Evolutionary conservation across 2,888 invertebrate genomes (phyloP), one percentile per base, ranked within the genome.

Genomic region (Athetis lepigone): DNA sequence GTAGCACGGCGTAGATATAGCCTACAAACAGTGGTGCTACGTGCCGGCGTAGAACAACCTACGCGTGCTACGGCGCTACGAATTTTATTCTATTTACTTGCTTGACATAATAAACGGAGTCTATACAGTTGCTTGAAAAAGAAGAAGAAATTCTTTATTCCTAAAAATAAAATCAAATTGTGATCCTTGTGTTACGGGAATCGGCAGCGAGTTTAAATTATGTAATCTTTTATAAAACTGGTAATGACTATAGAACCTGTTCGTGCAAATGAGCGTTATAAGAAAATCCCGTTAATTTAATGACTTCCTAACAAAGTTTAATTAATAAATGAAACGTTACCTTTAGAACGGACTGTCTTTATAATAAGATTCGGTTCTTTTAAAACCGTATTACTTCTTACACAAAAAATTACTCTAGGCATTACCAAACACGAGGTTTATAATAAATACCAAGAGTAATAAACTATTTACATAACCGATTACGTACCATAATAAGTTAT

Each of bases 1-100:
- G 63, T 62, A 69, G 63, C 69, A 47, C 45, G 61, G 54, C 63
- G 70, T 72, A 63, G 59, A 64, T 65, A 58, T 55, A 70, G 69
- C 70, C 72, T 75, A 72, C 60, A 60, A 54, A 71, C 65, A 58
- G 33, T 49, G 49, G 43, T 25, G 69, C 75, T 75, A 75, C 75
- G 75, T 70, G 74, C 59, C 51, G 61, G 33, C 60, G 76, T 40
- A 55, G 60, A 52, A 66, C 47, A 77, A 66, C 59, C 70, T 72
- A 72, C 72, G 70, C 63, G 58, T 64, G 65, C 75, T 75, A 75
- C 75, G 49, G 40, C 11, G 62, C 49, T 74, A 70, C 37, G 61
- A 64, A 75, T 59, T 74, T 69, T 62, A 57, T 66, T 58, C 21
- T 66, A 60, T 68, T 62, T 75, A 66, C 46, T 65, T 59, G 8